Base-by-base conservation (phyloP, 2,113 vertebrate species). In the Ardeotis arabs region DNA sequence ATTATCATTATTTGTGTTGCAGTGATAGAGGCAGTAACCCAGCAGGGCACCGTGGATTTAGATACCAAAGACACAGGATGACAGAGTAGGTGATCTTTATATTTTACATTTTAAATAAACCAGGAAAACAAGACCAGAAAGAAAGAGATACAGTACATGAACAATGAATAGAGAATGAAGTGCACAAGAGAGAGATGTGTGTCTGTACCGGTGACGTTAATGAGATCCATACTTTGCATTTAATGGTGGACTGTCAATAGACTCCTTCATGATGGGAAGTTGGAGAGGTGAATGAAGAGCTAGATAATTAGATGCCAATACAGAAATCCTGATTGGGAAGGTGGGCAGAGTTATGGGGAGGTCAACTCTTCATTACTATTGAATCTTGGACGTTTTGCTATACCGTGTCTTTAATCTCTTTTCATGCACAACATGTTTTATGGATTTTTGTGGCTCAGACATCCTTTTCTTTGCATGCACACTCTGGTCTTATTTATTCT, bases 11-110 rank as follows among this genome's bases (percentile, higher is more conserved):
- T 59, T 77, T 87, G 85, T 80, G 67, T 6, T 63, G 88, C 35
- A 68, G 39, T 12, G 68, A 8, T 8, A 9, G 68, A 92, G 83
- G 84, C 90, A 78, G 75, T 47, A 86, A 81, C 55, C 37, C 84
- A 87, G 93, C 82, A 86, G 79, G 76, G 47, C 92, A 55, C 62
- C 75, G 23, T 63, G 72, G 96, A 96, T 89, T 92, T 45, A 93
- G 93, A 58, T 66, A 76, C 53, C 17, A 77, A 94, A 95, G 59
- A 53, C 70, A 20, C 6, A 1, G 87, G 69, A 55, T 92, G 94
- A 93, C 49, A 28, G 44, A 73, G 81, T 3, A 58, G 84, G 69
- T 89, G 93, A 76, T 95, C 72, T 86, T 91, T 74, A 28, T 73
- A 39, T 84, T 95, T 78, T 21, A 4, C 33, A 37, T 95, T 87